Percentiles rank a stretch among this genome's conserved stretches.
phyloP scores from a whole-genome alignment of 2,888 invertebrate genomes.

The Acronicta aceris region DNA sequence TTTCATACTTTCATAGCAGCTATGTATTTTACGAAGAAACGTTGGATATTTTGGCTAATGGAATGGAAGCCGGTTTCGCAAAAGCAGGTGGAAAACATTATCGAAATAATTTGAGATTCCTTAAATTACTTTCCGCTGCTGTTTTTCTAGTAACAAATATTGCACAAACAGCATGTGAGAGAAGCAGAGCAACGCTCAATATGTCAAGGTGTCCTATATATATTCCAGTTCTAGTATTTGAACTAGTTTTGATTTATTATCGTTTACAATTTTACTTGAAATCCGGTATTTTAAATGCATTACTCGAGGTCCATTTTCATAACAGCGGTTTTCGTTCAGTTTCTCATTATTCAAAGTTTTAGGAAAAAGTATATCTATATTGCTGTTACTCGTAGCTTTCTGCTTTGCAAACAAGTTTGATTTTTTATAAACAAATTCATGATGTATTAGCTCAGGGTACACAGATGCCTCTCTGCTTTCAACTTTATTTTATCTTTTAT shows the following conservation, averaged over 20 bases:
- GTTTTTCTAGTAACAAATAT: constrained; percentile 54
- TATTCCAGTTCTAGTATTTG: constrained; percentile 52
- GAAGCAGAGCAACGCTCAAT: constrained; percentile 55
- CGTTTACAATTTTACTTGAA: constrained; percentile 26
- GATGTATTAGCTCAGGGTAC: too few species aligned
- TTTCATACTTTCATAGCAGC: too few species aligned
- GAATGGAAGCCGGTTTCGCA: too few species aligned
- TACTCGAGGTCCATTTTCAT: neutral
- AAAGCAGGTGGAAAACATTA: too few species aligned
- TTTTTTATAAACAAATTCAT: too few species aligned
- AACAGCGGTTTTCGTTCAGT: neutral
- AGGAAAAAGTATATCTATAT: too few species aligned
- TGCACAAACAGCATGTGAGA: constrained; percentile 47
- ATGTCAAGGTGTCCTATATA: constrained; percentile 82
- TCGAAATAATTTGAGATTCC: constrained; percentile 1
- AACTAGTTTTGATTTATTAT: constrained; percentile 40
- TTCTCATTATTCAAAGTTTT: neutral
- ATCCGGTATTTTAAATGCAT: constrained; percentile 9
- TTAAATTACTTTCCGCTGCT: constrained; percentile 16
- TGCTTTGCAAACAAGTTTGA: too few species aligned
- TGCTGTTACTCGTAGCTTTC: too few species aligned
- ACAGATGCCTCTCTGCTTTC: too few species aligned
- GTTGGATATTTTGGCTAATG: too few species aligned
- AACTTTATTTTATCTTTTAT: too few species aligned
- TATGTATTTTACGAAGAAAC: too few species aligned